Conservation (phyloP, 2,888 invertebrate genomes). For the Drosophila borealis region DNA sequence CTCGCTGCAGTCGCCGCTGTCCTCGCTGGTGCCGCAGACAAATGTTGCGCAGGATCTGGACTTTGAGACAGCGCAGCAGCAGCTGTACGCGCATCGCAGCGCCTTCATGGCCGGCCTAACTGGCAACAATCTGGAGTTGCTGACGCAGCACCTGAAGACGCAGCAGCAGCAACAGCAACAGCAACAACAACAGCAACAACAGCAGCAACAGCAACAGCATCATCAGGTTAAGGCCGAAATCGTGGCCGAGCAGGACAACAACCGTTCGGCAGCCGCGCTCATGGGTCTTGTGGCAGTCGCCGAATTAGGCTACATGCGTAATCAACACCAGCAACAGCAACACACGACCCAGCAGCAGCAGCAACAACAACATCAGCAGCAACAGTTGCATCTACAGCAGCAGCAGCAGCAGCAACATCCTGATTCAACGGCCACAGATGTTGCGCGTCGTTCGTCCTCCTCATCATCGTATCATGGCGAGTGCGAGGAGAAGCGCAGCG, state of each 20-base stretch:
- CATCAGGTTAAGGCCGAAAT: conserved; percentile 52
- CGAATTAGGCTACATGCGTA: conserved; percentile 73
- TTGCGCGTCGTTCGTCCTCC: conserved; percentile 79
- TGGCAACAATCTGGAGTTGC: conserved; percentile 81
- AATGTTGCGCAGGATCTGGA: conserved; percentile 63
- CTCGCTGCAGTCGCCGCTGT: conserved; percentile 73
- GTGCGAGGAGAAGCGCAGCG: conserved; percentile 81
- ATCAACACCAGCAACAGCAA: conserved; percentile 78
- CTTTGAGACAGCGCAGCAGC: conserved; percentile 79
- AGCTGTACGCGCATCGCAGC: conserved; percentile 81
- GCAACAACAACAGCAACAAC: conserved; percentile 67
- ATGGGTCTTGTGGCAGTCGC: conserved; percentile 72
- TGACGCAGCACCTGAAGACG: conserved; percentile 79
- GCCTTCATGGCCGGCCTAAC: conserved; percentile 82
- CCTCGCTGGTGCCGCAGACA: conserved; percentile 60
- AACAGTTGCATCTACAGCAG: conserved; percentile 57
- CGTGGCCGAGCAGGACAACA: conserved; percentile 60
- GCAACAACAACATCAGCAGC: conserved; percentile 54
- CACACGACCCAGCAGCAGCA: conserved; percentile 68
- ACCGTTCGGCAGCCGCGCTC: conserved; percentile 66
- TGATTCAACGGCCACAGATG: conserved; percentile 84
- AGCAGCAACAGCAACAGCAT: conserved; percentile 63
- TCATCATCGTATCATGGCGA: conserved; percentile 76
- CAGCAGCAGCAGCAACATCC: conserved; percentile 83
- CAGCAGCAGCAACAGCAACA: conserved; percentile 72